phyloP scores from a whole-genome alignment of 53 echinoderm and acorn worm species.

The Holothuria scabra region DNA sequence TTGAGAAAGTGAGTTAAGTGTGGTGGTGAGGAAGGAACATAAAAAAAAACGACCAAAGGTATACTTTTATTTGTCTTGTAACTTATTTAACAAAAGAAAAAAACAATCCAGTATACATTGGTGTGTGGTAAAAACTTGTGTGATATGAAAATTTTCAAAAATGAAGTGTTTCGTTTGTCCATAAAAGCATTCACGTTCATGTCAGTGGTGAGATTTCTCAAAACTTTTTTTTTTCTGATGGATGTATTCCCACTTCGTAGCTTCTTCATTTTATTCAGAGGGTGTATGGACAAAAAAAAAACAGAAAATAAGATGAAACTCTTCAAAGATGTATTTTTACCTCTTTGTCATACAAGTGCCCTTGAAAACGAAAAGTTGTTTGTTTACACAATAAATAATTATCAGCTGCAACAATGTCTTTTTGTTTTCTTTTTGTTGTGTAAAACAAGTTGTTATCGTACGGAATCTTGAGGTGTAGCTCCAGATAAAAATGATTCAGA shows the following conservation, averaged over 20 bases:
- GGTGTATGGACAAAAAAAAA: slow-evolving; percentile 1
- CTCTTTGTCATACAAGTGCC: slow-evolving; percentile 22
- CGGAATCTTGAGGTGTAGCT: too few species aligned
- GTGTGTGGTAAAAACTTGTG: slow-evolving; percentile 27
- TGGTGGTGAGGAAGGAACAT: slow-evolving; percentile 31
- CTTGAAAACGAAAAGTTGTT: slow-evolving; percentile 36
- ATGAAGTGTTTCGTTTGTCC: too few species aligned
- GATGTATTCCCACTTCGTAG: too few species aligned
- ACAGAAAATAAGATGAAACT: background rate
- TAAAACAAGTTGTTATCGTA: too few species aligned
- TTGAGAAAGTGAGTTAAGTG: background rate
- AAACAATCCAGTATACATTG: too few species aligned
- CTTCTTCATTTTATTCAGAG: too few species aligned
- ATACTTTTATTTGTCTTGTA: slow-evolving; percentile 36
- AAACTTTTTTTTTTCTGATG: too few species aligned
- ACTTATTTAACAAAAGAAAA: slow-evolving; percentile 21
- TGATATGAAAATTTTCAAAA: too few species aligned
- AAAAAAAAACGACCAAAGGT: slow-evolving; percentile 36
- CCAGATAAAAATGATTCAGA: too few species aligned
- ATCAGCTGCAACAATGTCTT: slow-evolving; percentile 15
- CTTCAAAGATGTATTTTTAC: slow-evolving; percentile 2
- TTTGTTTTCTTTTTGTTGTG: background rate
- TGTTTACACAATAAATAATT: slow-evolving; percentile 46
- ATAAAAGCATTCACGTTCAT: too few species aligned
- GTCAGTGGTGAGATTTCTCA: too few species aligned